phyloP scores from a whole-genome alignment of 2,797 vertebrate genomes.

The Arrhamphus sclerolepis region DNA sequence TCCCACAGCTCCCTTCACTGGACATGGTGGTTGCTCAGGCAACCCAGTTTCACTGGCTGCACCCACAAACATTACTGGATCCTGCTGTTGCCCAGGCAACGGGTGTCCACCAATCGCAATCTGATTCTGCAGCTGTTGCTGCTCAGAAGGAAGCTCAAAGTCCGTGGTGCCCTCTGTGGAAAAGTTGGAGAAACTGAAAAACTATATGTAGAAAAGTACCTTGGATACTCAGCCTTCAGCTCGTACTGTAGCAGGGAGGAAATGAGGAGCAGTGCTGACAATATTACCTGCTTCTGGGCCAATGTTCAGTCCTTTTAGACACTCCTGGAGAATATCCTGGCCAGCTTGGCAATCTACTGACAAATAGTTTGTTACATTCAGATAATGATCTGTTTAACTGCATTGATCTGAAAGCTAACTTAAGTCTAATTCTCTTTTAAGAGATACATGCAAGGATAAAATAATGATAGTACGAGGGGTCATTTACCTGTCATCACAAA shows the following conservation, averaged over 20 bases:
- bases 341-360: conserved; percentile 22
- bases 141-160: conserved; percentile 68
- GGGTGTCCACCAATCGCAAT: conserved; percentile 54
- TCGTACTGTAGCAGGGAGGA: conserved; percentile 33
- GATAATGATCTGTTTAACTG: not conserved
- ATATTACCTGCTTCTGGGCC: conserved; percentile 61
- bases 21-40: conserved; percentile 67
- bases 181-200: conserved; percentile 66
- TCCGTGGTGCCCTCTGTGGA: conserved; percentile 64
- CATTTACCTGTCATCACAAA: conserved; percentile 38
- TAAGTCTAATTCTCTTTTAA: not conserved
- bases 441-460: not conserved
- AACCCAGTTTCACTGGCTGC: conserved; percentile 55
- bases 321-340: conserved; percentile 67
- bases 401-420: not conserved
- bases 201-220: conserved; percentile 34
- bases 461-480: not conserved
- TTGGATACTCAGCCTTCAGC: conserved; percentile 29
- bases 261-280: conserved; percentile 5
- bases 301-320: conserved; percentile 69
- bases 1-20: conserved; percentile 54
- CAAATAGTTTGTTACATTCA: not conserved
- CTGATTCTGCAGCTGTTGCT: conserved; percentile 58
- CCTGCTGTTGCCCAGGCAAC: conserved; percentile 73
- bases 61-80: conserved; percentile 61